phyloP scores from a whole-genome alignment of 2,113 vertebrate genomes.

The Irena cyanogastra region DNA sequence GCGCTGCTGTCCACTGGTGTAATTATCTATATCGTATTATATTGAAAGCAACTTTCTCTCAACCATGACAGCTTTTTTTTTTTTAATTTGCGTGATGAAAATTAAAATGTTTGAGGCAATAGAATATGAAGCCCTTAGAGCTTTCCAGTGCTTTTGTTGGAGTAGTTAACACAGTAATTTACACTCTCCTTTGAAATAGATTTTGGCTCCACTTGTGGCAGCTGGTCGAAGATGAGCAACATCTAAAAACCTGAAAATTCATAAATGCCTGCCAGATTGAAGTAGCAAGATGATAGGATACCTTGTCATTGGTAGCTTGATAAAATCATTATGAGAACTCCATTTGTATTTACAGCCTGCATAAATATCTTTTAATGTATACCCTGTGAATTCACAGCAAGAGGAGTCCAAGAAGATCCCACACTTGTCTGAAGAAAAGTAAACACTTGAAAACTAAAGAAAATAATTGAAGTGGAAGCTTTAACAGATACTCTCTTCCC shows the following conservation, averaged over 20 bases:
- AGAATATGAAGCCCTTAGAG: not conserved
- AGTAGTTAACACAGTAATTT: slow-evolving; percentile 6
- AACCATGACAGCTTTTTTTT: not conserved
- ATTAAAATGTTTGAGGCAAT: not conserved
- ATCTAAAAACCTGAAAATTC: slow-evolving; percentile 13
- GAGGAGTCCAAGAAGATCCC: not conserved
- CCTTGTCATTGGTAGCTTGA: not conserved
- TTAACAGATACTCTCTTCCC: not conserved
- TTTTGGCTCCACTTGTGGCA: slow-evolving; percentile 20
- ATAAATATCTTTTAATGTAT: not conserved
- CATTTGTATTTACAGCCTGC: not conserved
- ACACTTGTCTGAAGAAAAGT: not conserved
- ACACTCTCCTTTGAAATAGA: not conserved
- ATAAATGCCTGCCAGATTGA: not conserved
- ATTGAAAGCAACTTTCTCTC: not conserved
- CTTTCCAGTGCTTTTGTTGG: not conserved
- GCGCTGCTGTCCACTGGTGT: not conserved
- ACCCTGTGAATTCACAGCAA: not conserved
- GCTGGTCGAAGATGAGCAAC: not conserved
- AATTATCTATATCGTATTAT: not conserved
- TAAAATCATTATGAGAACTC: not conserved
- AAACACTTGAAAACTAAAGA: not conserved
- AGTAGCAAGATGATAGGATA: not conserved
- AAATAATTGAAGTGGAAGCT: not conserved
- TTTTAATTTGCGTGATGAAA: not conserved